phyloP scores from a whole-genome alignment of 1,140 invertebrate genomes.

The Apis laboriosa region DNA sequence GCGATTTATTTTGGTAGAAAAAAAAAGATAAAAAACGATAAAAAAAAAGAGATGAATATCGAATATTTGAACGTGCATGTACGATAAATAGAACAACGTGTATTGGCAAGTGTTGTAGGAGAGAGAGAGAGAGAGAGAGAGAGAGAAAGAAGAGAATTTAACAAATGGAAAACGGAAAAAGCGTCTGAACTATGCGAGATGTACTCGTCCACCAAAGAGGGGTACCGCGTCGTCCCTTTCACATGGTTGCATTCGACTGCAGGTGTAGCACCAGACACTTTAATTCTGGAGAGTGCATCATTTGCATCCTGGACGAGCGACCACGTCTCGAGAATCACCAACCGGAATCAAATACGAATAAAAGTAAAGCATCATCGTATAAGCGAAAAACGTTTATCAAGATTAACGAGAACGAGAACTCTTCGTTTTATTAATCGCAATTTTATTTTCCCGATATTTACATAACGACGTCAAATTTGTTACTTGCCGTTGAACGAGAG shows the following conservation, averaged over 20 bases:
- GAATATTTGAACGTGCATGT: neutral
- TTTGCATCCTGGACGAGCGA: conserved; percentile 73
- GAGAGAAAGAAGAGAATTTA: conserved; percentile 1
- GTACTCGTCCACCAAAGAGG: conserved; percentile 35
- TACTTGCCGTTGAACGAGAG: no score
- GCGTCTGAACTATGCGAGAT: conserved; percentile 25
- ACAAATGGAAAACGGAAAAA: conserved; percentile 47
- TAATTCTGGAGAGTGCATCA: conserved; percentile 79
- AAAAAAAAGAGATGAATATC: neutral
- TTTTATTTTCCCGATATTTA: neutral
- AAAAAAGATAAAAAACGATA: neutral
- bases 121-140: neutral
- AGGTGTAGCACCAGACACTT: conserved; percentile 70
- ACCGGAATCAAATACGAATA: conserved; percentile 51
- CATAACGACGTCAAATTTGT: no score
- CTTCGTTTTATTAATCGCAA: no score
- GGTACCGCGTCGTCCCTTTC: conserved; percentile 48
- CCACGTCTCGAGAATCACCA: conserved; percentile 37
- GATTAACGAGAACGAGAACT: neutral
- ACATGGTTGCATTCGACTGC: conserved; percentile 54
- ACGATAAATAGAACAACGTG: neutral
- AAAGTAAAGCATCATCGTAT: conserved; percentile 28
- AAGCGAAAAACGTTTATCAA: neutral
- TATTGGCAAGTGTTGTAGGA: neutral
- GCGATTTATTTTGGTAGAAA: no score